phyloP scores from a whole-genome alignment of 2,113 vertebrate genomes.

The Bostrychus sinensis region DNA sequence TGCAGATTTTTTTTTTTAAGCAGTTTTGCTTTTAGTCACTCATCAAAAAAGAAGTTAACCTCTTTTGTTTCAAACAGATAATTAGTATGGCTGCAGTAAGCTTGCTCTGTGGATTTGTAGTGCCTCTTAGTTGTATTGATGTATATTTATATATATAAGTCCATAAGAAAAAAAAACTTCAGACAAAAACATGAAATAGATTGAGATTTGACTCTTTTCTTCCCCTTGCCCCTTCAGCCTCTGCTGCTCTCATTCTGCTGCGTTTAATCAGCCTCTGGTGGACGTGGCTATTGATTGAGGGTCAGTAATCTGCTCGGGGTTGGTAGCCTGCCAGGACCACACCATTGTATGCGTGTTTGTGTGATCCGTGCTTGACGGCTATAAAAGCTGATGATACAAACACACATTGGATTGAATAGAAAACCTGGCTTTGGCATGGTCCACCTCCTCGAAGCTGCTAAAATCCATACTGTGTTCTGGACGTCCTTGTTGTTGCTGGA shows the following conservation, averaged over 20 bases:
- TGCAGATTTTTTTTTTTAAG: neutral
- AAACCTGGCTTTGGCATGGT: constrained; percentile 27
- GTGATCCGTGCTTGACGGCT: constrained; percentile 9
- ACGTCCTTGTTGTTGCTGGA: constrained; percentile 11
- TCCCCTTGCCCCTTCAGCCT: constrained; percentile 3
- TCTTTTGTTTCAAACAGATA: neutral
- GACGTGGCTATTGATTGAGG: constrained; percentile 88
- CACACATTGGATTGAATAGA: constrained; percentile 32
- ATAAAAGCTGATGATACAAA: constrained; percentile 28
- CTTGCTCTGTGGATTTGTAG: neutral
- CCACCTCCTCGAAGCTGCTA: constrained; percentile 37
- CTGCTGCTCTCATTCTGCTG: constrained; percentile 43
- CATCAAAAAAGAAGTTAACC: neutral
- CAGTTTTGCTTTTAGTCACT: neutral
- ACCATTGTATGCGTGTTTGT: constrained; percentile 26
- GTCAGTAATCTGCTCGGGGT: constrained; percentile 90
- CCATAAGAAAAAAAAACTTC: constrained; percentile 23
- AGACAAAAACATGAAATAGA: constrained; percentile 33
- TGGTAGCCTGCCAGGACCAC: constrained; percentile 84
- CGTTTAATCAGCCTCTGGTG: constrained; percentile 88
- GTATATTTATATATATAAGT: constrained; percentile 4
- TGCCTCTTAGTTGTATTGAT: neutral
- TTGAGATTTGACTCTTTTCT: constrained; percentile 18
- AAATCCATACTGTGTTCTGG: constrained; percentile 41
- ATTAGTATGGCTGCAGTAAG: neutral